Conservation (phyloP, 1,140 invertebrate genomes). For the Cydia strobilella region DNA sequence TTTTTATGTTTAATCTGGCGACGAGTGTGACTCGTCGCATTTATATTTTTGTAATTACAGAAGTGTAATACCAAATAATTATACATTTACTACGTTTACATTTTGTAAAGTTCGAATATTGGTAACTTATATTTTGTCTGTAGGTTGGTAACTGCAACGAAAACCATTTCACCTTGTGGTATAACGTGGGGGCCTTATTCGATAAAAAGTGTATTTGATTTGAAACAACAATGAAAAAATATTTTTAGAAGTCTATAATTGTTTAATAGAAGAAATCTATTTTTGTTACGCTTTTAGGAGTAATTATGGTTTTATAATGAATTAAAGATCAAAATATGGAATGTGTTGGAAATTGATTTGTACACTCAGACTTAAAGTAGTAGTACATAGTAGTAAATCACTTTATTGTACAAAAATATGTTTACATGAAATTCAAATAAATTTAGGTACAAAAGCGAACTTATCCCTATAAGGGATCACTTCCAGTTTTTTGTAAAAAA, state of each 20-base stretch:
- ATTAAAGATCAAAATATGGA: conserved; percentile 45
- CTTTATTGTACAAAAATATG: background rate
- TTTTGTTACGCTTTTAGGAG: conserved; percentile 73
- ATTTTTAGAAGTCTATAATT: conserved; percentile 65
- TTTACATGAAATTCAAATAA: background rate
- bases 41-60: conserved; percentile 57
- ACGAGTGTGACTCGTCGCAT: conserved; percentile 73
- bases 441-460: too few relatives aligned
- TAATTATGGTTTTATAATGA: conserved; percentile 59
- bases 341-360: conserved; percentile 35
- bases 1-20: conserved; percentile 43
- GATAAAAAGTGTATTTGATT: conserved; percentile 49
- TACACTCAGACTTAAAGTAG: background rate
- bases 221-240: conserved; percentile 60
- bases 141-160: conserved; percentile 66
- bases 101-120: conserved; percentile 71
- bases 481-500: too few relatives aligned
- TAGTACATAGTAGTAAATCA: background rate
- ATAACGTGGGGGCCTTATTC: conserved; percentile 71
- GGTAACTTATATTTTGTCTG: conserved; percentile 52
- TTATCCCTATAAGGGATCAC: too few relatives aligned
- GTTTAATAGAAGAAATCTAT: conserved; percentile 73
- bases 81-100: conserved; percentile 68
- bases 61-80: conserved; percentile 76
- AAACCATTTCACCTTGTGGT: conserved; percentile 70